Evolutionary conservation across 1,140 invertebrate species (phyloP).

Genomic region (Steinernema khuongi): DNA sequence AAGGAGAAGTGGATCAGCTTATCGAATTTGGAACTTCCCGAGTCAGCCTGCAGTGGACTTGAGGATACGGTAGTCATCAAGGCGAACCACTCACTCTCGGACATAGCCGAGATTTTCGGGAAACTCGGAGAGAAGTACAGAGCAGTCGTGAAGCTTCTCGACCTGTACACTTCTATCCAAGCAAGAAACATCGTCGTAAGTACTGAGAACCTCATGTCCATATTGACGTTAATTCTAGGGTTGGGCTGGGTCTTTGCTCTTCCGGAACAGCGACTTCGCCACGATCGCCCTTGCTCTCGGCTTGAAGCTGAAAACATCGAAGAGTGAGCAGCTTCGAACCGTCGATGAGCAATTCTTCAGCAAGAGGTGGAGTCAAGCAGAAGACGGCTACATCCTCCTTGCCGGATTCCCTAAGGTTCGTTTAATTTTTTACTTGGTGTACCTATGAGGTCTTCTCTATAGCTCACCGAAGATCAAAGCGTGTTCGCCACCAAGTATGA

Average conservation of each 20-base stretch:
- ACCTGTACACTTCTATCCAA: constrained; percentile 29
- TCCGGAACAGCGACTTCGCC: constrained; percentile 6
- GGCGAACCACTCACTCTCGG: neutral
- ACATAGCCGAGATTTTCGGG: neutral
- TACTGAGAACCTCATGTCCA: neutral
- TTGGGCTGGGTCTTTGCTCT: constrained; percentile 28
- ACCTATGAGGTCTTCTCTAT: neutral
- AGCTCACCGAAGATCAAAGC: neutral
- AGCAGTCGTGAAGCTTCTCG: neutral
- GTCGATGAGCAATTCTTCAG: neutral
- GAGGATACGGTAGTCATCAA: neutral
- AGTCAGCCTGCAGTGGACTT: neutral
- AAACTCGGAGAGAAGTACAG: neutral
- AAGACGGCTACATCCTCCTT: neutral
- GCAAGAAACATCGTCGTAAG: constrained; percentile 24
- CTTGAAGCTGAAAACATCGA: constrained; percentile 2
- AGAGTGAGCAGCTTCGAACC: neutral
- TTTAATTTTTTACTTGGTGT: neutral
- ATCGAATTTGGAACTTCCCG: constrained; percentile 4
- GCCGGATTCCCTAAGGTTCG: neutral
- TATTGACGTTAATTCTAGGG: constrained; percentile 16
- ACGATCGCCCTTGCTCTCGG: constrained; percentile 15
- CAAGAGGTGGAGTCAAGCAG: neutral
- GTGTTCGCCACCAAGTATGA: neutral
- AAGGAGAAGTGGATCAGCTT: constrained; percentile 22